Base-by-base conservation (phyloP, 1,140 invertebrate species). In the Tribolium castaneum region DNA sequence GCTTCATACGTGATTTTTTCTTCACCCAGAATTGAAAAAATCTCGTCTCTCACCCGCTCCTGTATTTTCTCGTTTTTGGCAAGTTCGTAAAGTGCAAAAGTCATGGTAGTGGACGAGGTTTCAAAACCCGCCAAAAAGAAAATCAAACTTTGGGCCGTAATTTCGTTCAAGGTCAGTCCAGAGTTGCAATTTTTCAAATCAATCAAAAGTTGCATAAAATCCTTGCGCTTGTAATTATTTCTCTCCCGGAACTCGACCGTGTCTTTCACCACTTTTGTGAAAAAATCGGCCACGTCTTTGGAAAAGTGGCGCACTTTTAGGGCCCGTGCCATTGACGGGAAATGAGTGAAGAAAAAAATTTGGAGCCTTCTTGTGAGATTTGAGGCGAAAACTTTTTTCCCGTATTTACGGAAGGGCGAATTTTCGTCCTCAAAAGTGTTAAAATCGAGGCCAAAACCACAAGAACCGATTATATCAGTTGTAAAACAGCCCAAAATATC, bases 151-250 rank as follows among this genome's bases (percentile, higher is more conserved):
- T 79, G 62, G 14, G 78, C 62, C 6, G 71, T 19, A 14, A 73
- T 54, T 52, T 52, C 50, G 9, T 73, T 9, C 2, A 73, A 10
- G 1, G 71, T 73, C 10, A 56, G 52, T 4, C 4, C n/a, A 45
- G 34, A 6, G 62, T 76, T 14, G 6, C 87, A 90, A 82, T 89
- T 87, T 79, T 88, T 90, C 70, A 92, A 80, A 35, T 91, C 87
- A 22, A 92, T 88, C 34, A 92, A 83, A 0, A 90, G 84, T 81
- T 92, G 90, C 82, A 92, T 86, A 77, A 91, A 91, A 81, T 92
- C 91, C 75, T 90, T 87, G 16, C 90, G 86, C n/a, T 84, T 87
- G 49, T 87, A 83, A 22, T 80, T 84, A 19, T 51, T 76, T 13
- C 3, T 6, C 30, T 51, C 30, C 6, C 70, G 13, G 35, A 50